Conservation (phyloP, 2,113 vertebrate genomes). For the Atherinomorus stipes region DNA sequence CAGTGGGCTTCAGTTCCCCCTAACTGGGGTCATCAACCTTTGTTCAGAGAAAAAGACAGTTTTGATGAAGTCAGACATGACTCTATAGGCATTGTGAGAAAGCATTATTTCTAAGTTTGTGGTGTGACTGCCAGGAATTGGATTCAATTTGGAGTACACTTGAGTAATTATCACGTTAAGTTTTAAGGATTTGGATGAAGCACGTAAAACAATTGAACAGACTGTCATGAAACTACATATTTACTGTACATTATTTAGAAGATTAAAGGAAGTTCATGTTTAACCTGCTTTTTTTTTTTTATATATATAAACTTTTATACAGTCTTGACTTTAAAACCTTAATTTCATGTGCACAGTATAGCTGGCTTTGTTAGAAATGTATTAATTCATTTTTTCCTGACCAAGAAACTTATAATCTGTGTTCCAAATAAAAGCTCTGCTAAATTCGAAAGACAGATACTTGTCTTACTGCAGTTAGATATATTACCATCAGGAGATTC, state of each 20-base stretch:
- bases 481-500: not conserved
- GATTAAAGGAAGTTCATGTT: no score
- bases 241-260: no score
- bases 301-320: no score
- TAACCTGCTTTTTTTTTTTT: no score
- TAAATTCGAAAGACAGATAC: not conserved
- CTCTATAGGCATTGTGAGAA: not conserved
- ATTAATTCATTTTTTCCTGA: not conserved
- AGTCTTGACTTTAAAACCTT: no score
- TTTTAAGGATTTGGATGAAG: not conserved
- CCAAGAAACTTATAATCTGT: no score
- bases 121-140: not conserved
- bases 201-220: no score
- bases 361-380: not conserved
- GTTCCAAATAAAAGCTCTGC: not conserved
- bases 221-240: no score
- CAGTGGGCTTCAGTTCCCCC: not conserved
- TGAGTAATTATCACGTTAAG: not conserved
- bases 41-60: not conserved
- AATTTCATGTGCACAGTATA: no score
- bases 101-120: not conserved
- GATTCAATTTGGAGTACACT: not conserved
- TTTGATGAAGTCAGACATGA: not conserved
- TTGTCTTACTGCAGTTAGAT: not conserved
- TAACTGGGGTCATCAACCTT: conserved; percentile 9